Conservation (phyloP, 2,113 vertebrate species). For the Coturnix japonica region DNA sequence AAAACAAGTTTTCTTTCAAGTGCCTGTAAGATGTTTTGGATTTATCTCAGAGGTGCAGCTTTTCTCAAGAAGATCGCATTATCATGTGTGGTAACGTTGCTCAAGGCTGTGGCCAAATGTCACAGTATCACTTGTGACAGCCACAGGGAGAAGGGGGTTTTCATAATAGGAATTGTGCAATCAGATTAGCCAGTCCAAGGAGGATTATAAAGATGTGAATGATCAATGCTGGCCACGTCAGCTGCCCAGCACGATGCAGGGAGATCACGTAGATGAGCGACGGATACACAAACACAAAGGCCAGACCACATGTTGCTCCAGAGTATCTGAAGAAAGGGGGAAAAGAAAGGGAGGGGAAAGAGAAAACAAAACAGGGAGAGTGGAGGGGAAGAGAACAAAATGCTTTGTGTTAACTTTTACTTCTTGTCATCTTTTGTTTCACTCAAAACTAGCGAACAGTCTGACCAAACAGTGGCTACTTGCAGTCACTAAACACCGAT, state of each 20-base stretch:
- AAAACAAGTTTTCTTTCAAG: neutral
- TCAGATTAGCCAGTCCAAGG: slow-evolving; percentile 88
- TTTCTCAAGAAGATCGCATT: neutral
- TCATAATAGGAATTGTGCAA: slow-evolving; percentile 94
- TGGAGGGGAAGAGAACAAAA: neutral
- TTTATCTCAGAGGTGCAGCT: slow-evolving; percentile 7
- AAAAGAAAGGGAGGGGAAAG: neutral
- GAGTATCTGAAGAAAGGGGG: slow-evolving; percentile 83
- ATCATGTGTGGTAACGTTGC: neutral
- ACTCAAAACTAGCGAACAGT: neutral
- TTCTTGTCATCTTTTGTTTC: neutral
- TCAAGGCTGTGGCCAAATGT: slow-evolving; percentile 53
- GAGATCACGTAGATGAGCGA: slow-evolving; percentile 89
- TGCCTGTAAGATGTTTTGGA: neutral
- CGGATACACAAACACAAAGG: slow-evolving; percentile 93
- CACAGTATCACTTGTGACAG: slow-evolving; percentile 38
- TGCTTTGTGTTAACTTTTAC: neutral
- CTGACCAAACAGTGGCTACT: neutral
- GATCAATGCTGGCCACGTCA: slow-evolving; percentile 83
- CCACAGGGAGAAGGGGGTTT: slow-evolving; percentile 13
- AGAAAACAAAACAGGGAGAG: neutral
- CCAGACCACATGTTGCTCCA: slow-evolving; percentile 92
- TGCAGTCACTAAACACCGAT: neutral
- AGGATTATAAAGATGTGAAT: slow-evolving; percentile 88
- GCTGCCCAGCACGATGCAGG: slow-evolving; percentile 75